Evolutionary conservation across 2,113 vertebrate species (phyloP), one percentile per base, ranked within the genome.

Genomic region (Gadus chalcogrammus): DNA sequence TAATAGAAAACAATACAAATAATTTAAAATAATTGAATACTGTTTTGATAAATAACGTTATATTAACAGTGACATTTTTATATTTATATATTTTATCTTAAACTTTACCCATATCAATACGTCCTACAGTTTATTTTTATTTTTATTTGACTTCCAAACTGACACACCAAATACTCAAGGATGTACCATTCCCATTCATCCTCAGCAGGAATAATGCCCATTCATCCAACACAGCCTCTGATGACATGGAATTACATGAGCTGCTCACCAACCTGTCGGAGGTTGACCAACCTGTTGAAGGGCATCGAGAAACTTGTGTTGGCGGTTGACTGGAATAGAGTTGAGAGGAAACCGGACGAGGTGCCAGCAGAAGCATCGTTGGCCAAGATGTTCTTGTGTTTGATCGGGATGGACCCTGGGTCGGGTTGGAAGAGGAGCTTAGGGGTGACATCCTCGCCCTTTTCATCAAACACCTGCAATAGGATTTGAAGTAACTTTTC

Each of bases 401-500:
- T 93, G 22, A 24, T 1, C 5, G 27, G 76, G 5, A 48, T 15
- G 17, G 86, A 2, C 1, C 67, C 79, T n/a, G 88, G 82, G 17
- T 94, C 92, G 7, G 84, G 70, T 15, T 53, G 87, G 78, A 88
- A 91, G 62, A 98, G 91, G 0, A 94, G 90, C n/a, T 4, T 88
- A 1, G 97, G 97, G 0, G 97, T 96, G 68, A 97, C 93, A 8
- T 97, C 93, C 75, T 89, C 91, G 42, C 91, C 93, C 4, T 87
- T 72, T 0, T 87, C 84, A 85, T 97, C 95, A 67, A 94, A 86
- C 69, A 98, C 93, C 96, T 98, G 75, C 77, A 80, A 22, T 67
- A 78, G 85, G 5, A 11, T 18, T 48, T 48, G 8, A 48, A 12
- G 42, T 48, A 13, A 35, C 31, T 35, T 7, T 5, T 13, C 2